These are phyloP conservation scores for Platycnemis pennipes DNA, from an alignment of 2,888 invertebrate species.

Conservation along the genomic window DNA sequence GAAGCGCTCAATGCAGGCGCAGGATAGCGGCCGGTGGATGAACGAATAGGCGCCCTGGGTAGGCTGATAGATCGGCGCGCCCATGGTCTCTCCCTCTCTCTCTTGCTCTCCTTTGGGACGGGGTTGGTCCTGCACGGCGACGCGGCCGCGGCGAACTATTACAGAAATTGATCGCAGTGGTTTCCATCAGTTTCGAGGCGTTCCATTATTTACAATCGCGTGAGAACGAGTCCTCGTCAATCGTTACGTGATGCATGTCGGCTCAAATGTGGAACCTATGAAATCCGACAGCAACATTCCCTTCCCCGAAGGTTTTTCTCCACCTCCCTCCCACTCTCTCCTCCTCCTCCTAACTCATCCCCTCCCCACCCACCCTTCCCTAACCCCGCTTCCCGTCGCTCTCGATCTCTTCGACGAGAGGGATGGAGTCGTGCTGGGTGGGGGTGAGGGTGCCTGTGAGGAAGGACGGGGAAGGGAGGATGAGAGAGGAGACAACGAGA, in stretches of 20 bases:
- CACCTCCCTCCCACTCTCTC: not conserved
- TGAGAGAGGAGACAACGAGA: not conserved
- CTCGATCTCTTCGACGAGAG: not conserved
- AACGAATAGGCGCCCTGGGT: not conserved
- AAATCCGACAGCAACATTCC: conserved; percentile 59
- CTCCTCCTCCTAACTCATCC: not conserved
- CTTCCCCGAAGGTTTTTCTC: not conserved
- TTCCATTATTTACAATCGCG: conserved; percentile 58
- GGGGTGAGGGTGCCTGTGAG: not conserved
- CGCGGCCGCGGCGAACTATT: conserved; percentile 3
- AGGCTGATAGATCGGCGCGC: not conserved
- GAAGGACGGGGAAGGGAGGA: not conserved
- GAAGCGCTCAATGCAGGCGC: not conserved
- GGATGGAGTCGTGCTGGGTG: not conserved
- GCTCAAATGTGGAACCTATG: conserved; percentile 60
- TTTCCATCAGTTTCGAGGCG: conserved; percentile 36
- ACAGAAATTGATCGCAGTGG: conserved; percentile 45
- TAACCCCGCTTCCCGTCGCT: not conserved
- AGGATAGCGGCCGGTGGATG: not conserved
- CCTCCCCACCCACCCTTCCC: not conserved
- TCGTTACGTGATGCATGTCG: conserved; percentile 64
- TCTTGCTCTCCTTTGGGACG: not conserved
- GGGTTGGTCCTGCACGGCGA: not conserved
- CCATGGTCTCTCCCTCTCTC: too few relatives aligned
- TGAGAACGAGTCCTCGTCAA: conserved; percentile 49